phyloP scores from a whole-genome alignment of 2,888 invertebrate species.

The Amblyteles armatorius region DNA sequence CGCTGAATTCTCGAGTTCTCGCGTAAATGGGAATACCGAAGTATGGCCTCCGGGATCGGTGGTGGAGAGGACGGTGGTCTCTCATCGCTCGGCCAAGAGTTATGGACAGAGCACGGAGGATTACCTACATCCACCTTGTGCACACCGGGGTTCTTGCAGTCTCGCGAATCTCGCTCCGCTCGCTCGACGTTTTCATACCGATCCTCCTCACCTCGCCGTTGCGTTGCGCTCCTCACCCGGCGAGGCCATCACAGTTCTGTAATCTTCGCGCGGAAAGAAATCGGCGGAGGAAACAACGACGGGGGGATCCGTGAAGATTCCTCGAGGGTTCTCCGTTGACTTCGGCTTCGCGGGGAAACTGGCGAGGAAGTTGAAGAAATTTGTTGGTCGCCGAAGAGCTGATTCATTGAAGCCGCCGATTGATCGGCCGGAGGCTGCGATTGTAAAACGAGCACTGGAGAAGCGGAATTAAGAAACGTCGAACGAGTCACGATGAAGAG shows the following conservation, averaged over 20 bases:
- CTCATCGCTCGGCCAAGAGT: conserved; percentile 44
- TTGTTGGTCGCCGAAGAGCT: too few species aligned
- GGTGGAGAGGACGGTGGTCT: conserved; percentile 42
- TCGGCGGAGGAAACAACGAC: conserved; percentile 5
- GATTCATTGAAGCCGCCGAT: not conserved
- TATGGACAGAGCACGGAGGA: conserved; percentile 43
- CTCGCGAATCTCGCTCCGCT: conserved; percentile 27
- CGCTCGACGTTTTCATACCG: conserved; percentile 49
- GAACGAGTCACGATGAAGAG: conserved; percentile 75
- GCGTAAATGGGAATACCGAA: conserved; percentile 64
- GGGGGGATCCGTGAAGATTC: not conserved
- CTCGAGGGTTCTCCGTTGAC: not conserved
- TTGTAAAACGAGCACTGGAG: not conserved
- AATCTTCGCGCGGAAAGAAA: conserved; percentile 13
- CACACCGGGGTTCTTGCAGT: conserved; percentile 42
- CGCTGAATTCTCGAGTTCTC: conserved; percentile 35
- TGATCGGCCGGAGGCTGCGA: too few species aligned
- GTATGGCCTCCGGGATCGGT: conserved; percentile 56
- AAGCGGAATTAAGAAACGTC: conserved; percentile 69
- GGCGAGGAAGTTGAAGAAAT: too few species aligned
- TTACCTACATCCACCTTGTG: conserved; percentile 42
- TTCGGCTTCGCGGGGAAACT: too few species aligned
- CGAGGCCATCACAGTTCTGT: conserved; percentile 39
- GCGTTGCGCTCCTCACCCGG: conserved; percentile 16
- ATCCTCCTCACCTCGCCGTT: conserved; percentile 37